Base-by-base conservation (phyloP, 2,797 vertebrate species). In the Chloroceryle amazona region DNA sequence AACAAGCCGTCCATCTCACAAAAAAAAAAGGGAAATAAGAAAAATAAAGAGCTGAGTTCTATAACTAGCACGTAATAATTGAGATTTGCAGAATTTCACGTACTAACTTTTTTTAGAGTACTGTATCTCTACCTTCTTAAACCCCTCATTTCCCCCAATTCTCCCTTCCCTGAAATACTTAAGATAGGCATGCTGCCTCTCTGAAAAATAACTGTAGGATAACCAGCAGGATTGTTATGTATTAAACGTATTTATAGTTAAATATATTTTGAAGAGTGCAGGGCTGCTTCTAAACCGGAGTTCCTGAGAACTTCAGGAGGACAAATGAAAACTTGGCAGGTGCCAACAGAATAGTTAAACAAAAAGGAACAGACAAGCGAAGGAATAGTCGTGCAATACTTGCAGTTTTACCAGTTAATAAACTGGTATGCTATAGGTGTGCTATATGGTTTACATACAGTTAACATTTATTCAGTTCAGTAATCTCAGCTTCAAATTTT, bases 341-440 rank as follows among this genome's bases (percentile, higher is more conserved):
- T 92, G 67, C 74, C 57, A 91, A 42, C n/a, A 85, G 11, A n/a
- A 31, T 26, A 71, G 44, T 37, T 60, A 52, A 86, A 92, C 4
- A n/a, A 58, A 90, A 95, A 85, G 33, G 35, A 70, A 63, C 6
- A 66, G 13, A 47, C 6, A 44, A 84, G 54, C 35, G 28, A 78
- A 81, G 67, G 33, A 66, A 23, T 20, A 91, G 47, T 52, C 0
- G 2, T 60, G 44, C 10, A 58, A 26, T 49, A 44, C 20, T 52
- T 86, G 37, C 29, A 72, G 58, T 65, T 88, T 67, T 63, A 28
- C 39, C 63, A 87, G 51, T 60, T 79, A 72, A 49, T 46, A 46
- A 93, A 82, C 10, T 20, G 7, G 7, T 52, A 62, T 37, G 18
- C 54, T 89, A 73, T 8, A 89, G 29, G 67, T 2, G 3, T 47